These are phyloP conservation scores for Junonia oenone DNA, from an alignment of 2,888 invertebrate species.

Conservation along the genomic window DNA sequence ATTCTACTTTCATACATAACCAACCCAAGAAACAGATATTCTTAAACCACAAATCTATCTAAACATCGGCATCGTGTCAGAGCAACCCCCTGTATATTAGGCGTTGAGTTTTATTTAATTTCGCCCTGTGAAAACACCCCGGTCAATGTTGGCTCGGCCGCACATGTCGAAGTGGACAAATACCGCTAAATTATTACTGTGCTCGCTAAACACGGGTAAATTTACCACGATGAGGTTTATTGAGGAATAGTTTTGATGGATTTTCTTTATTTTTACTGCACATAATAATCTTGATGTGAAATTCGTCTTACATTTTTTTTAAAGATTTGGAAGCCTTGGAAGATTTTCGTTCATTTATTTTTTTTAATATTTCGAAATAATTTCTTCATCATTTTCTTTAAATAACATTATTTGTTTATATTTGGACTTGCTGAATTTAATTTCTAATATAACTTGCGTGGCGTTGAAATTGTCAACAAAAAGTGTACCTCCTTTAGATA, in stretches of 20 bases:
- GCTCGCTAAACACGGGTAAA: conserved; percentile 42
- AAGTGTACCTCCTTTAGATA: no score
- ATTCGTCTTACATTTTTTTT: no score
- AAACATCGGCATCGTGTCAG: not conserved
- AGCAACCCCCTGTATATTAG: conserved; percentile 51
- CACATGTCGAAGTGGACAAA: conserved; percentile 67
- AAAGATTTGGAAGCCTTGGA: no score
- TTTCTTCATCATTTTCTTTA: no score
- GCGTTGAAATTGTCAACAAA: no score
- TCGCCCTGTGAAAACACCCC: conserved; percentile 63
- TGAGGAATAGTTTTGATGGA: not conserved
- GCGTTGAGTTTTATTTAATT: conserved; percentile 73
- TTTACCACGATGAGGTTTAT: conserved; percentile 2
- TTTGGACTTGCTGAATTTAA: no score
- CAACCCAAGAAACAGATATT: not conserved
- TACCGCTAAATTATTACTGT: conserved; percentile 70
- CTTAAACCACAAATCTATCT: not conserved
- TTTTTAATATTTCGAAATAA: no score
- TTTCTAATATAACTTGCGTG: no score
- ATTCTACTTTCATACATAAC: no score
- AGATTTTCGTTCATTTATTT: no score
- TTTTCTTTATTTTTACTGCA: not conserved
- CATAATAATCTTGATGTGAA: no score
- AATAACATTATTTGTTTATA: no score
- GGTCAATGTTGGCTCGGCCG: conserved; percentile 64